Evolutionary conservation across 1,140 invertebrate genomes (phyloP).

Genomic region (Orchestia grillus): DNA sequence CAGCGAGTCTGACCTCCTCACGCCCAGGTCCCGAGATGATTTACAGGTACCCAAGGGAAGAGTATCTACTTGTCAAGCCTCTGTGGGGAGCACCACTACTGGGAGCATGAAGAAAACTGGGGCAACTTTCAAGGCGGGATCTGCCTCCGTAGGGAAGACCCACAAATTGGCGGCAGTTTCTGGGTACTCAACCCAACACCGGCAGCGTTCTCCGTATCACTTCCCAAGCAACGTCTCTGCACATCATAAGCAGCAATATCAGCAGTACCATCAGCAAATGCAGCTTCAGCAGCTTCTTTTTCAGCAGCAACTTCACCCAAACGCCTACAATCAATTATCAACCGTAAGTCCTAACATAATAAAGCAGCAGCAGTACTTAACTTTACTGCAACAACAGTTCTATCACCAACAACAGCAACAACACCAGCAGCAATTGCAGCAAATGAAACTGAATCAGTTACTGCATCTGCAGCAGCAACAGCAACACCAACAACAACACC

Average conservation of each 20-base stretch:
- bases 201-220: conserved; percentile 29
- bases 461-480: conserved; percentile 21
- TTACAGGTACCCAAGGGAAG: not conserved
- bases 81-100: not conserved
- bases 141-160: not conserved
- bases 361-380: conserved; percentile 33
- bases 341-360: not conserved
- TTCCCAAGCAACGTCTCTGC: not conserved
- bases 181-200: conserved; percentile 15
- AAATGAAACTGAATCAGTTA: not conserved
- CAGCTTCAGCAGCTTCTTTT: conserved; percentile 12
- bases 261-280: conserved; percentile 43
- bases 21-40: conserved; percentile 22
- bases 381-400: conserved; percentile 9
- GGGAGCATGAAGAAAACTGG: not conserved
- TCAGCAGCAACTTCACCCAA: conserved; percentile 22
- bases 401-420: conserved; percentile 40
- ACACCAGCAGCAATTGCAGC: conserved; percentile 19
- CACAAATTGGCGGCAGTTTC: not conserved
- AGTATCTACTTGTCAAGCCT: not conserved
- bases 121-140: not conserved
- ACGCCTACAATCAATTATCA: not conserved
- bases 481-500: conserved; percentile 42
- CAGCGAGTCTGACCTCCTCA: not conserved
- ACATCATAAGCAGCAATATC: conserved; percentile 21